Evolutionary conservation across 2,888 invertebrate species (phyloP), one percentile per base, ranked within the genome.

Genomic region (Troides helena): DNA sequence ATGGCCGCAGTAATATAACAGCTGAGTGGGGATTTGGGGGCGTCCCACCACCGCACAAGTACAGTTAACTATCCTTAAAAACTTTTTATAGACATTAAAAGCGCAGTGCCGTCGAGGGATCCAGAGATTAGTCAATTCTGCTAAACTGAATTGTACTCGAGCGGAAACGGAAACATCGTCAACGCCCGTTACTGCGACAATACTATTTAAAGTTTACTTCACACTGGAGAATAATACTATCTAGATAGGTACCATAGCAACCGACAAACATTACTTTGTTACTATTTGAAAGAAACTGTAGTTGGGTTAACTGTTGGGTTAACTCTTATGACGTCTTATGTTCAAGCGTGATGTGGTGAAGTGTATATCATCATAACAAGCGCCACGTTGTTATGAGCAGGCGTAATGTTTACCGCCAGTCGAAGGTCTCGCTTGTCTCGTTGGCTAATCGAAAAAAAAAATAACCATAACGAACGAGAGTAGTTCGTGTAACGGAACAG

Each of bases 41-140:
- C 61, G 17, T 62, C 65, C 62, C 56, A 57, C 39, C 65, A 62
- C 57, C 46, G 8, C 30, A 57, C 56, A 21, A 65, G 25, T 43
- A 61, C 57, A 21, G 25, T 43, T 69, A 65, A 65, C 61, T 65
- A 69, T 62, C 60, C 61, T 65, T 69, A 65, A 69, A 62, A 69
- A 53, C 50, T 69, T 69, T 69, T 65, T 65, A 69, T 69, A 17
- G 65, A 58, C 39, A 69, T 61, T 69, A 46, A 65, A 65, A 65
- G 68, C 57, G 30, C 39, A 65, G 56, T 65, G 57, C 25, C 10
- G 50, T 1, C 30, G 2, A 21, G 65, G 46, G 62, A 65, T 62
- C 64, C 21, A 46, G 23, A 65, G 65, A 62, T 50, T n/a, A 58
- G 46, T 30, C 14, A 58, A 63, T 30, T 50, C 46, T 58, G 58